These are phyloP conservation scores for Saxidomus purpurata DNA, from an alignment of 1,140 invertebrate species.

Conservation along the genomic window DNA sequence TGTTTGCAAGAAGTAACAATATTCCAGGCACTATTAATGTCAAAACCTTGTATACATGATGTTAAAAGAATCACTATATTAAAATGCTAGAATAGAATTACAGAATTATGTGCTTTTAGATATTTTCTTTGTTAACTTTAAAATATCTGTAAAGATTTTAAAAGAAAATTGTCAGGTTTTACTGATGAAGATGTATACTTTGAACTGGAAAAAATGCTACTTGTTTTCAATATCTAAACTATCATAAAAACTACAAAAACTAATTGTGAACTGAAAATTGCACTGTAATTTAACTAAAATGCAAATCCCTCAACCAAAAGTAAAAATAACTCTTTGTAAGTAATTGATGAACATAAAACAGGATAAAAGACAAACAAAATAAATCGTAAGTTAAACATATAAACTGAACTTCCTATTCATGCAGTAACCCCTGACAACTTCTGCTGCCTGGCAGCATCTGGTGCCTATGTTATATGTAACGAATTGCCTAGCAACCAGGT, in stretches of 20 bases:
- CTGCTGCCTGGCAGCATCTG: not conserved
- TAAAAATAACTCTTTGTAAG: not conserved
- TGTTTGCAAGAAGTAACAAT: no score
- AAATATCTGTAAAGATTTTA: not conserved
- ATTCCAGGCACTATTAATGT: no score
- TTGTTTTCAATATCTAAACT: not conserved
- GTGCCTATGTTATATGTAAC: not conserved
- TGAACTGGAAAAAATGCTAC: not conserved
- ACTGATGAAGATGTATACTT: constrained; percentile 11
- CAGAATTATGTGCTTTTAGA: no score
- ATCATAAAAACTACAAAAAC: not conserved
- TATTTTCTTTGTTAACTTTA: no score
- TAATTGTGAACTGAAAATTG: constrained; percentile 52
- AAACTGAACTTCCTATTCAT: constrained; percentile 32
- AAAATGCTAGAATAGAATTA: no score
- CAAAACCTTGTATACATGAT: no score
- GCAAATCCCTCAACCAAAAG: not conserved
- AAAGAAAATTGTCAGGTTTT: constrained; percentile 37
- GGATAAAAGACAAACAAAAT: not conserved
- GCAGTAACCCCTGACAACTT: constrained; percentile 52
- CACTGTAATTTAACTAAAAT: constrained; percentile 4
- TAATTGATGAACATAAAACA: not conserved
- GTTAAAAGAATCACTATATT: no score
- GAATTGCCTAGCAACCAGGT: constrained; percentile 7
- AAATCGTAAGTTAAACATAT: constrained; percentile 8